phyloP scores from a whole-genome alignment of 2,113 vertebrate genomes.

The Clupea harengus region DNA sequence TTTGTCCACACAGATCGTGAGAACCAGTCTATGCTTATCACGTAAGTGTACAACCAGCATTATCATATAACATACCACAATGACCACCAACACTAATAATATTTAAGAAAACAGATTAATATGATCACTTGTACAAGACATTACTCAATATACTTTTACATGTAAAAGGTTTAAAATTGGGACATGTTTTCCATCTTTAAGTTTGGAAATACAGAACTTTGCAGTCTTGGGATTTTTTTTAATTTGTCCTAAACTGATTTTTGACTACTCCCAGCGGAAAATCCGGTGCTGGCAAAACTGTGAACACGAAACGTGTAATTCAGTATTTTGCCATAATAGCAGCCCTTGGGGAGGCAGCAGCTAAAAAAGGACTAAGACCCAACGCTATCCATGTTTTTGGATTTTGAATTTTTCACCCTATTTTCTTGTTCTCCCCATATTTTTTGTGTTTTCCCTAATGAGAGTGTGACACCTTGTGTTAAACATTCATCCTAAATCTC shows the following conservation, averaged over 20 bases:
- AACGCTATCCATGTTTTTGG: constrained; percentile 48
- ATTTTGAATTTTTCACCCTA: constrained; percentile 51
- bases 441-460: constrained; percentile 50
- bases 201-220: constrained; percentile 20
- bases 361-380: constrained; percentile 81
- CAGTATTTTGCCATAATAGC: constrained; percentile 98
- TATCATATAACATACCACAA: not conserved
- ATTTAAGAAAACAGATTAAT: not conserved
- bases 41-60: constrained; percentile 74
- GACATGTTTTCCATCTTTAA: constrained; percentile 24
- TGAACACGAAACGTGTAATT: constrained; percentile 98
- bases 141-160: not conserved
- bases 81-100: not conserved
- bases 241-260: constrained; percentile 61
- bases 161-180: not conserved
- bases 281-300: constrained; percentile 98
- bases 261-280: constrained; percentile 87
- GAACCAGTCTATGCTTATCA: constrained; percentile 97
- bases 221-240: constrained; percentile 51
- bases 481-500: constrained; percentile 8
- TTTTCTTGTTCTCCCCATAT: not conserved
- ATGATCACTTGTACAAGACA: not conserved
- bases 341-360: constrained; percentile 85
- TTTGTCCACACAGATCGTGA: constrained; percentile 81
- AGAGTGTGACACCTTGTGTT: constrained; percentile 17